These are phyloP conservation scores for Tarsius wallacei DNA, from an alignment of 2,797 vertebrate genomes.

Conservation along the genomic window DNA sequence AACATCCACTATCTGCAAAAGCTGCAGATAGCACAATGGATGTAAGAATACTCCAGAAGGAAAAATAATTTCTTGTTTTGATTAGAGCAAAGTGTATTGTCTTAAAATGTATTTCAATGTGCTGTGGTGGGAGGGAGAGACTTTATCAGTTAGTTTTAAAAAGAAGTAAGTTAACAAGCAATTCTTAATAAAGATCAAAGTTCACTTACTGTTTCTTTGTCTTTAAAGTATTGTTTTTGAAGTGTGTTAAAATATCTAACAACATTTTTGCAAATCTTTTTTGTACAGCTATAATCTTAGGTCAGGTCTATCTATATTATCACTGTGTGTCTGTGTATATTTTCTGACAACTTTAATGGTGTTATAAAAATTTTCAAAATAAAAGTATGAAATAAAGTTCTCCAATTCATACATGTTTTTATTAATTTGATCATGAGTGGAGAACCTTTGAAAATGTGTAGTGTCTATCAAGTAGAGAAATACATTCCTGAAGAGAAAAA, in stretches of 20 bases:
- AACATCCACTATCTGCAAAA: not conserved
- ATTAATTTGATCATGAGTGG: not conserved
- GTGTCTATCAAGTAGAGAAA: not conserved
- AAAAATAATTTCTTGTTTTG: not conserved
- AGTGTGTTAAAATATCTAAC: not conserved
- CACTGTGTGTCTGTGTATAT: not conserved
- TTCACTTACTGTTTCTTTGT: not conserved
- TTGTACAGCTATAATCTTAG: not conserved
- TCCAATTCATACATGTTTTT: not conserved
- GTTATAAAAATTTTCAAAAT: constrained; percentile 47
- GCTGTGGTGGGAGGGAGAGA: not conserved
- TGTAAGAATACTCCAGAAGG: not conserved
- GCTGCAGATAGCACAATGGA: not conserved
- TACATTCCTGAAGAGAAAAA: not conserved
- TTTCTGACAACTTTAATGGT: constrained; percentile 35
- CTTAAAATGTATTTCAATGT: constrained; percentile 4
- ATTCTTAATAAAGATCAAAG: not conserved
- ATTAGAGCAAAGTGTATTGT: constrained; percentile 3
- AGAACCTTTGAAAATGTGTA: not conserved
- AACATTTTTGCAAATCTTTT: not conserved
- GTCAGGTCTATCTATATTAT: not conserved
- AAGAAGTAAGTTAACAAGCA: constrained; percentile 11
- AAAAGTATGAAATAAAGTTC: not conserved
- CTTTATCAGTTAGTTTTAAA: not conserved
- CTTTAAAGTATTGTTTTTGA: constrained; percentile 34